Percentiles rank a stretch among this genome's conserved stretches.
These are phyloP conservation scores for Sepioteuthis lessoniana DNA, from an alignment of 2,888 invertebrate genomes.

Conservation along the genomic window DNA sequence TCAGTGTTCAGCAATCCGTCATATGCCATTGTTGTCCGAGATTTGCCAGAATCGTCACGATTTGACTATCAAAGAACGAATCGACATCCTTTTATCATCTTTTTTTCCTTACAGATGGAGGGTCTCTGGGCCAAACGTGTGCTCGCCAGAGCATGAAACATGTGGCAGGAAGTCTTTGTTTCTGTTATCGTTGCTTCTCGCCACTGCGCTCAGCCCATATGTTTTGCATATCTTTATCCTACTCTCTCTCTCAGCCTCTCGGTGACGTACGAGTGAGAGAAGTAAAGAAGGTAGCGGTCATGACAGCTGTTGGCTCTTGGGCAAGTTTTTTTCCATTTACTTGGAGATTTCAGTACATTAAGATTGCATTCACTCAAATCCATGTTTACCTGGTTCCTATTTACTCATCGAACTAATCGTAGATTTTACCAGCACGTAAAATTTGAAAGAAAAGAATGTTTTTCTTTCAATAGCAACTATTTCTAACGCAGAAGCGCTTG, in stretches of 20 bases:
- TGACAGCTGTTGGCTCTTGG: too few relatives aligned
- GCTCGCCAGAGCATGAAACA: not conserved
- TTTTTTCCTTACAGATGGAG: not conserved
- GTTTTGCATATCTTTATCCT: not conserved
- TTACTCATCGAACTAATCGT: not conserved
- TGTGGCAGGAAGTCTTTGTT: slow-evolving; percentile 6
- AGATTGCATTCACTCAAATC: not conserved
- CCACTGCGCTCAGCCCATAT: not conserved
- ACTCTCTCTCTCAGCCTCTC: too few relatives aligned
- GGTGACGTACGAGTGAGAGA: too few relatives aligned
- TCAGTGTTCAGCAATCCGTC: not conserved
- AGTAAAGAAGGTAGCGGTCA: too few relatives aligned
- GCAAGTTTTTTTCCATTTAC: too few relatives aligned
- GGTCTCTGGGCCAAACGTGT: not conserved
- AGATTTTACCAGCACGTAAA: too few relatives aligned
- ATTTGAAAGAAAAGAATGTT: too few relatives aligned
- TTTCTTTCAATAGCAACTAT: too few relatives aligned
- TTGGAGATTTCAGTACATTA: not conserved
- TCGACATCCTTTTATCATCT: not conserved
- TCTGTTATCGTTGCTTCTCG: not conserved
- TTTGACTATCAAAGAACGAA: not conserved
- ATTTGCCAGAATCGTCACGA: not conserved
- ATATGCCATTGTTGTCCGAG: not conserved
- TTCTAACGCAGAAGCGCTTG: too few relatives aligned
- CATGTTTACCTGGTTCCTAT: not conserved